A percentile compares a stretch with the other conserved stretches of the same genome.
These are phyloP conservation scores for Struthio camelus DNA, from an alignment of 2,113 vertebrate species.

Conservation along the genomic window DNA sequence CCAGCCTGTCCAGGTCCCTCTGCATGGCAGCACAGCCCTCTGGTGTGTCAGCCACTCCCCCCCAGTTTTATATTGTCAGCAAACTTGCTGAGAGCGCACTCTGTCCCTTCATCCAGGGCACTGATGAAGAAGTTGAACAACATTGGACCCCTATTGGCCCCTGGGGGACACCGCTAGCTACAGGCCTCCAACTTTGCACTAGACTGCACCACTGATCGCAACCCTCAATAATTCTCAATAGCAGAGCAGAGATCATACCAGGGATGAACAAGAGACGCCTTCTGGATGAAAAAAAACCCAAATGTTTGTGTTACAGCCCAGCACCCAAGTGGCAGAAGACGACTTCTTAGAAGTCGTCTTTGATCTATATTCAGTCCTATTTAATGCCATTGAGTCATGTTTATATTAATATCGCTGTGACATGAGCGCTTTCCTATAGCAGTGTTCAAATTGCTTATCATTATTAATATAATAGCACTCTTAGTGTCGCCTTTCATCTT, in stretches of 20 bases:
- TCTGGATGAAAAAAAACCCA: neutral
- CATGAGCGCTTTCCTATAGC: neutral
- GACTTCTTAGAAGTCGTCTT: neutral
- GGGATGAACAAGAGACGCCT: neutral
- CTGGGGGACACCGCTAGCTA: too few relatives aligned
- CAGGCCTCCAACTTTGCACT: too few relatives aligned
- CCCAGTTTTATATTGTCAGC: too few relatives aligned
- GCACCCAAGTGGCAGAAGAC: neutral
- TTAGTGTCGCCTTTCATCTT: neutral
- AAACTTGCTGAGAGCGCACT: too few relatives aligned
- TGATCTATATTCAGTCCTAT: neutral
- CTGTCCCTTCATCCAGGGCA: too few relatives aligned
- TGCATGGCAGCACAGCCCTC: too few relatives aligned
- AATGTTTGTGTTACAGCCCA: neutral
- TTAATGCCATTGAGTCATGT: neutral
- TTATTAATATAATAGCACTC: neutral
- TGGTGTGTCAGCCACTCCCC: too few relatives aligned
- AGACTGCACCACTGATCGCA: too few relatives aligned
- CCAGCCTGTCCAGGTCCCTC: too few relatives aligned
- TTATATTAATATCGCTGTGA: neutral
- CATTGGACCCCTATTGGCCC: too few relatives aligned
- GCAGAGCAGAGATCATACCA: neutral
- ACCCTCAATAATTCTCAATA: rapidly evolving
- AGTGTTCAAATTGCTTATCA: neutral
- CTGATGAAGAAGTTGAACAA: too few relatives aligned